Percentiles rank a stretch among this genome's conserved stretches.
phyloP scores from a whole-genome alignment of 2,888 invertebrate genomes.

The Polydesmus complanatus region DNA sequence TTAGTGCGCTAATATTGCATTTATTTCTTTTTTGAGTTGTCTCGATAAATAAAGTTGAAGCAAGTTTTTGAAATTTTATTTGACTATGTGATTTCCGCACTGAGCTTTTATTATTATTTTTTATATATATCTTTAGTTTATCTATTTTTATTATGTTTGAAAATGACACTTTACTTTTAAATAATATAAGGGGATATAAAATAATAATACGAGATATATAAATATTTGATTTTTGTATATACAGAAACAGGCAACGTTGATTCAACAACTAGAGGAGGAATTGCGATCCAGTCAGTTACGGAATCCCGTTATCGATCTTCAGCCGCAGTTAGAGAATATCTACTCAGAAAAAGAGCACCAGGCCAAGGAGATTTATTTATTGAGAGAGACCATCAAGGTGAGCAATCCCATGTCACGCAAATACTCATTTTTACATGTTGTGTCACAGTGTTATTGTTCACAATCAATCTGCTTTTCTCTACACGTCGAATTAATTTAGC shows the following conservation, averaged over 20 bases:
- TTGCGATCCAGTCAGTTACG: conserved; percentile 64
- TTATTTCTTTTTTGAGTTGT: too few relatives aligned
- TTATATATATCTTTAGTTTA: too few relatives aligned
- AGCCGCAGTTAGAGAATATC: conserved; percentile 80
- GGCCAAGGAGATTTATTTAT: conserved; percentile 78
- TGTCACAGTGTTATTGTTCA: not conserved
- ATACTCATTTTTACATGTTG: conserved; percentile 6
- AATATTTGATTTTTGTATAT: conserved; percentile 28
- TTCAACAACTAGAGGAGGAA: conserved; percentile 85
- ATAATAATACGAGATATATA: not conserved
- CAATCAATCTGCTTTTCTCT: not conserved
- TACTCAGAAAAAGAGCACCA: conserved; percentile 89
- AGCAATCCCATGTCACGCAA: too few relatives aligned
- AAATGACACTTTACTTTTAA: too few relatives aligned
- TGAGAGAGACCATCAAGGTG: conserved; percentile 86
- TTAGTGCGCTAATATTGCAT: too few relatives aligned
- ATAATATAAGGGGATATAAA: too few relatives aligned
- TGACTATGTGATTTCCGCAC: too few relatives aligned
- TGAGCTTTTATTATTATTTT: too few relatives aligned
- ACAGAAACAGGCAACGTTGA: conserved; percentile 91
- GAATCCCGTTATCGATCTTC: conserved; percentile 78
- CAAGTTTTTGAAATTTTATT: too few relatives aligned
- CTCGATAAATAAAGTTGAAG: too few relatives aligned
- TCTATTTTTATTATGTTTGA: too few relatives aligned
- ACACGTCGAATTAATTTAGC: not conserved